Evolutionary conservation across 2,797 vertebrate species (phyloP), one percentile per base, ranked within the genome.

Genomic region (Tenualosa thibaudeaui): DNA sequence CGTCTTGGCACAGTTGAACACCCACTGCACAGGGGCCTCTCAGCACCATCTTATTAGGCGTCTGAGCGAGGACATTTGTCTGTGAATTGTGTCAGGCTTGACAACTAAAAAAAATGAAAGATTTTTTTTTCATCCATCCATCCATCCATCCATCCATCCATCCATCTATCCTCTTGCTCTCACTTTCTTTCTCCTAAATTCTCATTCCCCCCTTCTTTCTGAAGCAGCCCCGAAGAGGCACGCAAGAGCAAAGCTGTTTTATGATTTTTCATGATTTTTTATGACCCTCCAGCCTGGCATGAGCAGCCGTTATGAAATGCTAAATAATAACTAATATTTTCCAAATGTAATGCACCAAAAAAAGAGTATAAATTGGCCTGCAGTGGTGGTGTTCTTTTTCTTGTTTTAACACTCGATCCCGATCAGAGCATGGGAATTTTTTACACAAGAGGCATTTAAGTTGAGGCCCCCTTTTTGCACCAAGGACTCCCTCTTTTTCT

Each of bases 311-410:
- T 94, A 93, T 95, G 93, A 95, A 95, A 94, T 92, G 87, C 92
- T 92, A 92, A 94, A 94, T 94, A 89, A 87, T 87, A 94, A 93
- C 92, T 93, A 93, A 94, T 94, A 94, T 94, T 95, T 95, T 95
- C 94, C 94, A 94, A 95, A 94, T 93, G 93, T 92, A 93, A 92
- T 88, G 91, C 92, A 92, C 13, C 68, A 93, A 37, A 46, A 75
- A 78, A 68, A 68, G 88, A 92, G 91, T 90, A 90, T 90, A 92
- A 92, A 89, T 89, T 87, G 84, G 90, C 90, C 81, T 87, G 89
- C 71, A 88, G 86, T 19, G 85, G 84, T 81, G 89, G 81, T 88
- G 71, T 26, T 51, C 51, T 81, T 82, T 37, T 82, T 85, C 10
- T 49, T 92, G 88, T 89, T 91, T 92, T 84, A 86, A 82, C 84